Evolutionary conservation across 2,113 vertebrate genomes (phyloP).

Genomic region (Forbesichthys agassizii): DNA sequence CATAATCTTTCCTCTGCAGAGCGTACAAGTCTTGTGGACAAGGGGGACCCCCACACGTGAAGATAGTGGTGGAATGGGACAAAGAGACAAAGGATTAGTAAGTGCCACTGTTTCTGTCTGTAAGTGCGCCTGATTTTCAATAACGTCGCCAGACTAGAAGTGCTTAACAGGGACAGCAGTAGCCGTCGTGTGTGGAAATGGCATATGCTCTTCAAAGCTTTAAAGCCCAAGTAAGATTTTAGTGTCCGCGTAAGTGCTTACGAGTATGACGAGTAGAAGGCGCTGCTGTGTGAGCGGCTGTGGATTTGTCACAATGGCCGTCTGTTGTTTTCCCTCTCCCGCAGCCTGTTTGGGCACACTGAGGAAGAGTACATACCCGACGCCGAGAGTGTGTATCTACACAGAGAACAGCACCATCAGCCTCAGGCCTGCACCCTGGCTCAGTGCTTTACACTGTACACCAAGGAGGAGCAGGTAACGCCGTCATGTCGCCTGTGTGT

Average conservation of each 20-base stretch:
- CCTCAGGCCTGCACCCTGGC: conserved; percentile 95
- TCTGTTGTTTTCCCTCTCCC: conserved; percentile 8
- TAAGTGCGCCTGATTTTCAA: too few species aligned
- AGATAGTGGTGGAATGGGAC: conserved; percentile 98
- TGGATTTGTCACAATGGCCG: background rate
- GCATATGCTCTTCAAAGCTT: too few species aligned
- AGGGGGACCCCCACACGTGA: conserved; percentile 93
- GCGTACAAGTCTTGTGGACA: conserved; percentile 93
- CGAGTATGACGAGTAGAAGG: too few species aligned
- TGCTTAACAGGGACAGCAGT: too few species aligned
- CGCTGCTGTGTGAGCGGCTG: too few species aligned
- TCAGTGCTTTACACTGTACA: conserved; percentile 98
- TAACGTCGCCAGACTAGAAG: too few species aligned
- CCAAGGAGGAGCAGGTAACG: conserved; percentile 96
- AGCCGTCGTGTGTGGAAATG: too few species aligned
- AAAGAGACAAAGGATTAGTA: conserved; percentile 98
- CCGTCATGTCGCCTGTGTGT: background rate
- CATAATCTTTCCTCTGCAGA: conserved; percentile 65
- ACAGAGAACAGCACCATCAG: conserved; percentile 92
- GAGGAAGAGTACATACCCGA: conserved; percentile 98
- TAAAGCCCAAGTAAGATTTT: too few species aligned
- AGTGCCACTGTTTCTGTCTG: conserved; percentile 63
- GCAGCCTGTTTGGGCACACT: conserved; percentile 90
- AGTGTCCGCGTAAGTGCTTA: too few species aligned
- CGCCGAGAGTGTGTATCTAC: conserved; percentile 93